These are phyloP conservation scores for Ceyx erithaca DNA, from an alignment of 2,797 vertebrate species.

Conservation along the genomic window DNA sequence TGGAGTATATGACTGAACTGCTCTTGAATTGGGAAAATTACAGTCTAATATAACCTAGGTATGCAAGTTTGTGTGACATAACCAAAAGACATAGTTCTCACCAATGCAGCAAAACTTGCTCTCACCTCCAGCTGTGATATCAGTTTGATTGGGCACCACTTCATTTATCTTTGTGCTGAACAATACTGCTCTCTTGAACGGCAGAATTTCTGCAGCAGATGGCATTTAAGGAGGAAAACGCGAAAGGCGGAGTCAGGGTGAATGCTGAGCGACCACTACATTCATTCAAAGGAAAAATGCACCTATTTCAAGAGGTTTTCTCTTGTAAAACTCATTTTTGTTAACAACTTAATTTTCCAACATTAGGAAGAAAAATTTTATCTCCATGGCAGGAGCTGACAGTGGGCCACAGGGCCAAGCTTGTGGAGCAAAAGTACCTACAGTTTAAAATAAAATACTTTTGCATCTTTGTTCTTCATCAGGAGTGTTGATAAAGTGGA, in stretches of 20 bases:
- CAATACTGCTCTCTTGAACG: neutral
- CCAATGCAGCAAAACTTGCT: conserved; percentile 34
- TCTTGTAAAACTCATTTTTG: neutral
- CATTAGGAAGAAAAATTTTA: neutral
- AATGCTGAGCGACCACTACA: neutral
- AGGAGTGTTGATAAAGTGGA: neutral
- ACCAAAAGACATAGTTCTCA: neutral
- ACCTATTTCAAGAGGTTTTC: neutral
- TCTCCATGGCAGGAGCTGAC: neutral
- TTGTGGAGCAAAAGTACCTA: neutral
- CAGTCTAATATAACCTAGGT: neutral
- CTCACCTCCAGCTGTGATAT: conserved; percentile 33
- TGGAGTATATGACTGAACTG: neutral
- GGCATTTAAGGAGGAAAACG: conserved; percentile 27
- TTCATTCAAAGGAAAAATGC: conserved; percentile 3
- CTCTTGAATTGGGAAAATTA: neutral
- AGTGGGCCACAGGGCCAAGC: neutral
- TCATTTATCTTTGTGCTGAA: conserved; percentile 50
- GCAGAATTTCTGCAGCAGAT: conserved; percentile 50
- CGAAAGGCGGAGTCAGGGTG: neutral
- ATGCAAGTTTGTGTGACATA: neutral
- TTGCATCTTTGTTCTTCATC: neutral
- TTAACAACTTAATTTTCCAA: neutral
- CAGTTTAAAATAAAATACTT: neutral
- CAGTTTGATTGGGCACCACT: conserved; percentile 27